phyloP scores from a whole-genome alignment of 2,113 vertebrate genomes.

The Erythrolamprus reginae region DNA sequence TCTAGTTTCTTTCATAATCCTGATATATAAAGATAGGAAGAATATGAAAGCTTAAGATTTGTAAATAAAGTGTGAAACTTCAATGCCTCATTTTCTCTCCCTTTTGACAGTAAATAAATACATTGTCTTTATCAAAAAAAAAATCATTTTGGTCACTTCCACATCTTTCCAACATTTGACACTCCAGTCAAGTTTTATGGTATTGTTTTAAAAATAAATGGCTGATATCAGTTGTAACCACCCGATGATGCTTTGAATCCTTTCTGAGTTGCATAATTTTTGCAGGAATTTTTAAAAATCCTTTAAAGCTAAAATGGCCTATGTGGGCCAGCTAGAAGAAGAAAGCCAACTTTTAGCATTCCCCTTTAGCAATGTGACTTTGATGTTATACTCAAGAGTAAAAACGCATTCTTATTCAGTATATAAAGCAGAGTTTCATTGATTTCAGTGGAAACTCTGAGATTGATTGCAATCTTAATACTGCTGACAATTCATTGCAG shows the following conservation, averaged over 20 bases:
- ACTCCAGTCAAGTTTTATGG: background rate
- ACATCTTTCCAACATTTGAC: background rate
- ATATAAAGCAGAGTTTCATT: background rate
- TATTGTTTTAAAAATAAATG: background rate
- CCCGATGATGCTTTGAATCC: constrained; percentile 2
- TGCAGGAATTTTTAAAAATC: constrained; percentile 5
- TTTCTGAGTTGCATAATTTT: constrained; percentile 16
- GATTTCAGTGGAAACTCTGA: background rate
- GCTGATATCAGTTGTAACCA: background rate
- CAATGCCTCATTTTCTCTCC: background rate
- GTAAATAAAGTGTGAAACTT: background rate
- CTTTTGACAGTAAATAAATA: background rate
- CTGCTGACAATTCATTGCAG: background rate
- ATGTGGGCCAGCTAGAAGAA: background rate
- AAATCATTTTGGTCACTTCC: background rate
- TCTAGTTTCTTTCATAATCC: background rate
- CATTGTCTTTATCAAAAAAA: background rate
- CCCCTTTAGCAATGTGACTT: background rate
- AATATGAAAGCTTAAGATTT: background rate
- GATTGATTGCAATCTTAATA: background rate
- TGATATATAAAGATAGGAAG: background rate
- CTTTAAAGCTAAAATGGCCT: background rate
- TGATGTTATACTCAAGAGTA: background rate
- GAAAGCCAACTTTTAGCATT: background rate
- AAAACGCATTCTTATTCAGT: background rate